Percentiles rank a stretch among this genome's conserved stretches.
phyloP scores from a whole-genome alignment of 2,797 vertebrate species.

The Danio jaintianensis region DNA sequence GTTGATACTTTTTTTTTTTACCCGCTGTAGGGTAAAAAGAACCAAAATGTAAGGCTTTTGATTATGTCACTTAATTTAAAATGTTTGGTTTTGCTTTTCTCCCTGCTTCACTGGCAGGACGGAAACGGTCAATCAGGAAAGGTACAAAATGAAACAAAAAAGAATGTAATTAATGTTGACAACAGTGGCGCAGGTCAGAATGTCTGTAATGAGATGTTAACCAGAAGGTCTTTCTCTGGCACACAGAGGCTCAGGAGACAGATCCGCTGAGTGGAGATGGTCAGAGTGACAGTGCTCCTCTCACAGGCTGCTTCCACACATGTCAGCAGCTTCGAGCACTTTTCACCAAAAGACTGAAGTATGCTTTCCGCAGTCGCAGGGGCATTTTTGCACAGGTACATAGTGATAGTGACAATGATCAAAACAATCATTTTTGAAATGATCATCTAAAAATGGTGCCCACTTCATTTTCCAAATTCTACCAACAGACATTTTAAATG shows the following conservation, averaged over 20 bases:
- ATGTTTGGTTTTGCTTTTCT: conserved; percentile 27
- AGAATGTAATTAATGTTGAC: not conserved
- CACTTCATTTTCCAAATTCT: not conserved
- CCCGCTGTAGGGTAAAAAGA: not conserved
- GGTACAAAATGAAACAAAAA: conserved; percentile 66
- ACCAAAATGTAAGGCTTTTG: not conserved
- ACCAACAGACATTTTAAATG: not conserved
- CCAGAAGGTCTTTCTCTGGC: conserved; percentile 4
- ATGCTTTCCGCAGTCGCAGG: conserved; percentile 82
- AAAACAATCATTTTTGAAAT: not conserved
- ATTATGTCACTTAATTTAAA: conserved; percentile 23
- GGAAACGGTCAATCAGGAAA: conserved; percentile 73
- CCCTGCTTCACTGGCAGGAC: conserved; percentile 76
- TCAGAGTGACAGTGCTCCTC: conserved; percentile 49
- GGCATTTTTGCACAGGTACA: conserved; percentile 86
- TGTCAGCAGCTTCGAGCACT: conserved; percentile 87
- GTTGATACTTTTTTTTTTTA: too few species aligned
- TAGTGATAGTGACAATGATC: not conserved
- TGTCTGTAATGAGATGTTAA: conserved; percentile 20
- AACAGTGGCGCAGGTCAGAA: not conserved
- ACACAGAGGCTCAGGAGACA: conserved; percentile 77
- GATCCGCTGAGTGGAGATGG: conserved; percentile 75
- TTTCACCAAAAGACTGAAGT: conserved; percentile 87
- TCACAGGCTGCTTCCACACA: conserved; percentile 79
- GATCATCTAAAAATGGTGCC: not conserved